A percentile compares a stretch with the other conserved stretches of the same genome.
Evolutionary conservation across 2,797 vertebrate species (phyloP).

Genomic region (Alexandromys oeconomus): DNA sequence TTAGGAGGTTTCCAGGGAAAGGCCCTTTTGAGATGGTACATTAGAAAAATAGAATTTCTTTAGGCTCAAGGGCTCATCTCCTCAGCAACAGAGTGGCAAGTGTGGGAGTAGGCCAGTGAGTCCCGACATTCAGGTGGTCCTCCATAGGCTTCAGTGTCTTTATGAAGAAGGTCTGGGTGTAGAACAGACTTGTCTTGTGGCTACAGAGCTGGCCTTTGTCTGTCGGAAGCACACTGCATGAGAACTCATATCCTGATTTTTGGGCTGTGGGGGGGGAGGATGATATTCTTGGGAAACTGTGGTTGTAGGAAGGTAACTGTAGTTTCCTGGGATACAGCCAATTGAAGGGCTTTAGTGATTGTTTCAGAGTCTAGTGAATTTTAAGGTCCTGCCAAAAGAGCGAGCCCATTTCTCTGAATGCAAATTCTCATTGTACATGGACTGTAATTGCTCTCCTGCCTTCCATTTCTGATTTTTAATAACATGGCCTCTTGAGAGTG

Average conservation of each 20-base stretch:
- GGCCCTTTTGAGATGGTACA: slow-evolving; percentile 12
- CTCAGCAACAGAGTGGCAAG: background rate
- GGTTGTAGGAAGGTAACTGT: background rate
- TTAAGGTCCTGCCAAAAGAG: background rate
- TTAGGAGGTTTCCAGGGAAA: background rate
- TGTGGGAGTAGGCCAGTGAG: background rate
- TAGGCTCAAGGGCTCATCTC: background rate
- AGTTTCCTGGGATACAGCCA: background rate
- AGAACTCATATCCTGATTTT: background rate
- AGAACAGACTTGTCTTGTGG: background rate
- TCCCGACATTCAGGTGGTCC: background rate
- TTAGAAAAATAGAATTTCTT: background rate
- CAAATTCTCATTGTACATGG: slow-evolving; percentile 37
- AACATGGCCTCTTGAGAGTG: background rate
- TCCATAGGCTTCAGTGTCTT: background rate
- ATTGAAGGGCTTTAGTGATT: background rate
- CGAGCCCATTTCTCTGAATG: slow-evolving; percentile 2
- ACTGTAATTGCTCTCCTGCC: background rate
- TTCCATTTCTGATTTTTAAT: background rate
- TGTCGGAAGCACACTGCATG: background rate
- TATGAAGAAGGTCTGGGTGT: background rate
- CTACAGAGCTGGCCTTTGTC: background rate
- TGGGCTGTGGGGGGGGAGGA: background rate
- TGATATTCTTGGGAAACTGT: background rate
- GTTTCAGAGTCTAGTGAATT: slow-evolving; percentile 28